Conservation (phyloP, 2,113 vertebrate species). For the Psophia crepitans region DNA sequence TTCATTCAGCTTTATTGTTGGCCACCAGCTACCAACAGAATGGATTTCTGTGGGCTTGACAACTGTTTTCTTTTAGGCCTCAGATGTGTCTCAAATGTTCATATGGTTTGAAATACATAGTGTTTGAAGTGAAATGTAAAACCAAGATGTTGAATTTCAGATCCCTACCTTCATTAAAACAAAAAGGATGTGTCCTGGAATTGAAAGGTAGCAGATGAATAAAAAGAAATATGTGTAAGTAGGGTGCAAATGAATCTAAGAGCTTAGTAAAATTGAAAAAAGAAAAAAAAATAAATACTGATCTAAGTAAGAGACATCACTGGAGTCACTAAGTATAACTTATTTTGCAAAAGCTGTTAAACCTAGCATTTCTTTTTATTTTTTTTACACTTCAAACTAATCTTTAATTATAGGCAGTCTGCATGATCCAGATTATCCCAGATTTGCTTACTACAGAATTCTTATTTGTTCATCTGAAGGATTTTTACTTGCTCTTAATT, state of each 20-base stretch:
- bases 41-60: neutral
- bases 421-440: neutral
- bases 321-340: neutral
- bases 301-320: neutral
- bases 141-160: neutral
- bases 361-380: neutral
- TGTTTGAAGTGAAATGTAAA: neutral
- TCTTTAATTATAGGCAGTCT: neutral
- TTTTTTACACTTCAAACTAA: neutral
- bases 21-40: neutral
- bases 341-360: neutral
- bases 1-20: neutral
- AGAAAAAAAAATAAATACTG: neutral
- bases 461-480: neutral
- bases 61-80: neutral
- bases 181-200: accelerated
- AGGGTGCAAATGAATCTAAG: neutral
- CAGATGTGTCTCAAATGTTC: neutral
- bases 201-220: neutral
- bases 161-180: neutral
- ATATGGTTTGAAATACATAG: neutral
- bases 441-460: neutral
- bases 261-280: neutral
- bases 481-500: neutral
- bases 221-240: neutral